Evolutionary conservation across 2,113 vertebrate genomes (phyloP).

Genomic region (Hirundichthys speculiger): DNA sequence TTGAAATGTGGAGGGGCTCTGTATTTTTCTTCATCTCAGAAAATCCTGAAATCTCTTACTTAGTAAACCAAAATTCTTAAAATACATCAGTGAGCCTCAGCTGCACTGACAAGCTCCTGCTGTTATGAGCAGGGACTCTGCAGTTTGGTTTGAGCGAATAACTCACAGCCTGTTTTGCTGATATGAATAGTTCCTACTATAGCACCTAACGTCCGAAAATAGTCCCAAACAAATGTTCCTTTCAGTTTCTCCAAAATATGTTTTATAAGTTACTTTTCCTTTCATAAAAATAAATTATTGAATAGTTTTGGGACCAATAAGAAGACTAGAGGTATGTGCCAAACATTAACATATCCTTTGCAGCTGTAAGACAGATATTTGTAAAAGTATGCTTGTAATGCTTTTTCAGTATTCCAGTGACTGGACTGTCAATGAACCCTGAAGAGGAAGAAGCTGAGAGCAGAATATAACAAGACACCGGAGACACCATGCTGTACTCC

Average conservation of each 20-base stretch:
- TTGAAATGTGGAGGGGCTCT: too few relatives aligned
- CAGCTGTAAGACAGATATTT: background rate
- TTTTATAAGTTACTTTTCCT: background rate
- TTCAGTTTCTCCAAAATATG: background rate
- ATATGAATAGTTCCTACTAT: background rate
- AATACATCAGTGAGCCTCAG: background rate
- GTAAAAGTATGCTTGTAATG: constrained; percentile 19
- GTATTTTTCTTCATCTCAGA: too few relatives aligned
- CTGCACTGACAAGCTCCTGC: background rate
- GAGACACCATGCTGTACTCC: constrained; percentile 50
- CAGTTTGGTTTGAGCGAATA: background rate
- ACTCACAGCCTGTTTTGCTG: background rate
- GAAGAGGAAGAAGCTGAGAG: constrained; percentile 66
- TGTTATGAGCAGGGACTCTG: background rate
- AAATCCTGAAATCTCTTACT: background rate
- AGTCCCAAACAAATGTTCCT: background rate
- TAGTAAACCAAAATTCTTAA: background rate
- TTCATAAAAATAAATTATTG: background rate
- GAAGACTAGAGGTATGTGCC: background rate
- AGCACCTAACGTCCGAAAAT: constrained; percentile 3
- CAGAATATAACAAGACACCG: constrained; percentile 72
- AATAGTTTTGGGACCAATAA: background rate
- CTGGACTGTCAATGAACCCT: constrained; percentile 55
- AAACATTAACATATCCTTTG: background rate
- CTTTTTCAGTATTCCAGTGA: constrained; percentile 25